Conservation (phyloP, 2,888 invertebrate species). For the Nipponacmea schrenckii region DNA sequence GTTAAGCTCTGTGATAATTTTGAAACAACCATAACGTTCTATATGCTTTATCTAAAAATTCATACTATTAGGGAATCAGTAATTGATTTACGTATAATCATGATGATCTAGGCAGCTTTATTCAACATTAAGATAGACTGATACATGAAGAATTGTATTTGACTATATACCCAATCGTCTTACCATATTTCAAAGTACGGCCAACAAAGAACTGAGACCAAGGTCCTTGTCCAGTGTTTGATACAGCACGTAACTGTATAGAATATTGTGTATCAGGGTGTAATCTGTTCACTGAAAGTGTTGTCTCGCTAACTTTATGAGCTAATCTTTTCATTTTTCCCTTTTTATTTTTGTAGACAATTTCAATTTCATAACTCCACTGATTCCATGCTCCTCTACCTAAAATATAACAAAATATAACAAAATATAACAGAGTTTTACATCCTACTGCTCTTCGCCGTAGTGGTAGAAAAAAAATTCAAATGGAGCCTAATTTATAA, state of each 20-base stretch:
- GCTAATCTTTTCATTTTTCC: constrained; percentile 23
- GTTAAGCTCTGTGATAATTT: too few species aligned
- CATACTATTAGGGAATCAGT: too few species aligned
- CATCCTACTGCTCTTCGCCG: too few species aligned
- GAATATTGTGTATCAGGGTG: constrained; percentile 81
- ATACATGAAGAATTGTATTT: too few species aligned
- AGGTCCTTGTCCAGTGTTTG: constrained; percentile 80
- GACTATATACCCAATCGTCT: too few species aligned
- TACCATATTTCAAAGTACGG: constrained; percentile 70
- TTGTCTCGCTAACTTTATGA: constrained; percentile 30
- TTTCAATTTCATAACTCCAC: constrained; percentile 82
- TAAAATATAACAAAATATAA: constrained; percentile 55
- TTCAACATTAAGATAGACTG: too few species aligned
- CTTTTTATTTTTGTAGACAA: constrained; percentile 51
- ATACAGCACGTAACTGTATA: constrained; percentile 83
- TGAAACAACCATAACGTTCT: too few species aligned
- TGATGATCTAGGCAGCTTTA: too few species aligned
- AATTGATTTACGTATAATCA: too few species aligned
- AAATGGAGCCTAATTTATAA: neutral
- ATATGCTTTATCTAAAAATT: too few species aligned
- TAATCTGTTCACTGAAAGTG: constrained; percentile 46
- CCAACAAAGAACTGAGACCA: constrained; percentile 81
- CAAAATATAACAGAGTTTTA: neutral
- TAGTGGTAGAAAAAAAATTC: neutral
- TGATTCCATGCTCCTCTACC: constrained; percentile 77